Evolutionary conservation across 2,113 vertebrate species (phyloP), one percentile per base, ranked within the genome.

Genomic region (Acanthochromis polyacanthus): DNA sequence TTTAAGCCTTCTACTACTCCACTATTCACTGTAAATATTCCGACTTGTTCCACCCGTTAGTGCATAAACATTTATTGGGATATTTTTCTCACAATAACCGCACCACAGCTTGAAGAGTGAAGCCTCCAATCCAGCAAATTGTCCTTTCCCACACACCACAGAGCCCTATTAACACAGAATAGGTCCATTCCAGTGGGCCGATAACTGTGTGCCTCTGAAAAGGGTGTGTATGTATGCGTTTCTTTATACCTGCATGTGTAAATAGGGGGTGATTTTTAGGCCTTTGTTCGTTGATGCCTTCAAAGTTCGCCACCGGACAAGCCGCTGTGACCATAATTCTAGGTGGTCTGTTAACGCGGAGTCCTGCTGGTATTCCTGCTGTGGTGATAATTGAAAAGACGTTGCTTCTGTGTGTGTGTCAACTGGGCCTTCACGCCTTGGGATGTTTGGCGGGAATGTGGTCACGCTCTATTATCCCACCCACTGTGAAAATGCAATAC

Each of bases 371-470:
- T 56, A 57, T 73, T 60, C 89, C 84, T 82, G 79, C 79, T 77
- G 81, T 68, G 75, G 68, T 83, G 84, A 62, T 92, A 83, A 92
- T 91, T 84, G 84, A 91, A 89, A 72, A 74, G 82, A 82, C 64
- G 15, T 65, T 10, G 71, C 55, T 58, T 83, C 65, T 69, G 63
- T 71, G 50, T 71, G 50, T 77, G 38, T 82, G 80, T 91, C 84
- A 81, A 66, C 69, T 87, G 65, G 68, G 71, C 14, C 59, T 83
- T 87, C 83, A 82, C 71, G 65, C 85, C 78, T 51, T 3, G 61
- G 32, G 68, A 85, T 28, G 48, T 82, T 80, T 79, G 55, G 28
- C 45, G 73, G 71, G 67, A 77, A 89, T 85, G 81, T 73, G 55
- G 78, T 82, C 62, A 82, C 23, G 30, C 65, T 78, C 0, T 28